Conservation (phyloP, 2,888 invertebrate species). For the Cephalotes varians region DNA sequence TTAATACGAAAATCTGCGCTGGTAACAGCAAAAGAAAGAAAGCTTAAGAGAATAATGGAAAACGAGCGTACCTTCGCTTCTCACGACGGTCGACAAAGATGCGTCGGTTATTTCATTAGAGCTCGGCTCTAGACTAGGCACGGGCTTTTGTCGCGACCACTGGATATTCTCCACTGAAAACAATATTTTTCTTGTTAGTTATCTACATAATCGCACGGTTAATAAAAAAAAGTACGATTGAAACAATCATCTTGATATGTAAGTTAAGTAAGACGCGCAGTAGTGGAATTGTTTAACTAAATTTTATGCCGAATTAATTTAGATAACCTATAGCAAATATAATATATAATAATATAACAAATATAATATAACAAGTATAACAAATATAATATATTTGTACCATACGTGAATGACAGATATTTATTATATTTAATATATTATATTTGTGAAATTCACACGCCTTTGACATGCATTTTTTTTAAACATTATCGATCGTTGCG, state of each 20-base stretch:
- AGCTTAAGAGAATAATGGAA: slow-evolving; percentile 36
- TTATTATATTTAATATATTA: too few species aligned
- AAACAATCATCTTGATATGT: neutral
- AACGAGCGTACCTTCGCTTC: slow-evolving; percentile 76
- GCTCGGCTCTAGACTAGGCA: slow-evolving; percentile 76
- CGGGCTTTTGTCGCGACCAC: slow-evolving; percentile 76
- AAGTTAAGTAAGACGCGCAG: neutral
- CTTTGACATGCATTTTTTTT: too few species aligned
- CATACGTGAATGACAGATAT: too few species aligned
- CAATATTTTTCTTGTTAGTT: slow-evolving; percentile 33
- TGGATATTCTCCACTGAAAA: slow-evolving; percentile 78
- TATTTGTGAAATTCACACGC: too few species aligned
- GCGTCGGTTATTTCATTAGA: slow-evolving; percentile 80
- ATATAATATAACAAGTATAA: too few species aligned
- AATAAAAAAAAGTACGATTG: neutral
- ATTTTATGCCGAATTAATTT: too few species aligned
- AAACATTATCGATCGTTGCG: too few species aligned
- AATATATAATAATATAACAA: too few species aligned
- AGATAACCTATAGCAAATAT: too few species aligned
- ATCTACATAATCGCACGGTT: neutral
- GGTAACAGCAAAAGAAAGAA: slow-evolving; percentile 9
- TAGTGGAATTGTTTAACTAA: neutral
- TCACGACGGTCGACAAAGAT: slow-evolving; percentile 77
- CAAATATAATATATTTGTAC: too few species aligned
- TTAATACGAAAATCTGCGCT: slow-evolving; percentile 30